Base-by-base conservation (phyloP, 2,797 vertebrate genomes). In the Selene dorsalis region DNA sequence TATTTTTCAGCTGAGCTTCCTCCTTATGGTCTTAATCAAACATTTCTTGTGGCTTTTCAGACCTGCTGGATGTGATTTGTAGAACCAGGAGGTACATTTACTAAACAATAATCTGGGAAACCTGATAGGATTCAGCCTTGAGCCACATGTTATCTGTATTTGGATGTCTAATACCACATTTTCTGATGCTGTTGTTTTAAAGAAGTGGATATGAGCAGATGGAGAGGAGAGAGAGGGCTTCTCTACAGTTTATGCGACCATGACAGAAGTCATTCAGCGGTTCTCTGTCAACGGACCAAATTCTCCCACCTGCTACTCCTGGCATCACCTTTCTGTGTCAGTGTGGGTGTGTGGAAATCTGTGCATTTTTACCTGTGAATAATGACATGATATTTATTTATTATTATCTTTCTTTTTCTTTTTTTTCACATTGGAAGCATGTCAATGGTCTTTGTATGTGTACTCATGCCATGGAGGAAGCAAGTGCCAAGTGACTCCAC, bases 241-340 rank as follows among this genome's bases (percentile, higher is more conserved):
- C n/a, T 17, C 6, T 53, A 22, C 48, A 52, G 48, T 52, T 22
- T 50, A 52, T 52, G 48, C 24, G n/a, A 13, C 48, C 4, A 3
- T 5, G 2, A 13, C 48, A 22, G 45, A 52, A 24, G 32, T 63
- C 64, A 30, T 58, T 69, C 69, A 61, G 38, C 10, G 22, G 35
- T 71, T 32, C 38, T 73, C 57, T 73, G 77, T 57, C 39, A 68
- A 47, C 24, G 20, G 20, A 63, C 70, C 59, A 45, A 62, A 14
- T 50, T 35, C 52, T 30, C 59, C 43, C 77, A 80, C 77, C 77
- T 73, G 71, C 32, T 55, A 41, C 30, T 48, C 41, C 56, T 79
- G 76, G 76, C 76, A 73, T 26, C 69, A 47, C 38, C 24, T 48
- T 12, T 67, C 24, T 60, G 39, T 45, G 66, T 12, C n/a, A 53